Evolutionary conservation across 1,140 invertebrate genomes (phyloP).

Genomic region (Heliconius himera): DNA sequence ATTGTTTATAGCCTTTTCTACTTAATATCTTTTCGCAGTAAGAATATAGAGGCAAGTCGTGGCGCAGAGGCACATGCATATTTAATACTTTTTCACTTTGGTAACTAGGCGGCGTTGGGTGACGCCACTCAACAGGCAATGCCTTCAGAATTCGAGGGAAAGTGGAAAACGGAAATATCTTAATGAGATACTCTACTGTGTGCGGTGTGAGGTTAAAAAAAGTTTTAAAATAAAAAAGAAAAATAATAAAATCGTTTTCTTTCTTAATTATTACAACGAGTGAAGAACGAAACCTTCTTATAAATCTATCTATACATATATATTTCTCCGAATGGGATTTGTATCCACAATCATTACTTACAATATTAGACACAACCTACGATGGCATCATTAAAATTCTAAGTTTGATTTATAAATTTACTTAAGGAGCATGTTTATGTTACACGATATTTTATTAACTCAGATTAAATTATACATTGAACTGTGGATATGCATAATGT

Average conservation of each 20-base stretch:
- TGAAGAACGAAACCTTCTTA: too few relatives aligned
- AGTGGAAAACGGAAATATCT: neutral
- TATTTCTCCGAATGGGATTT: neutral
- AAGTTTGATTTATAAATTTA: neutral
- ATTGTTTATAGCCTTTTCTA: too few relatives aligned
- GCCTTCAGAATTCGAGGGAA: neutral
- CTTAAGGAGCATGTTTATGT: conserved; percentile 12
- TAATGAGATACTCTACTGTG: neutral
- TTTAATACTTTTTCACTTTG: too few relatives aligned
- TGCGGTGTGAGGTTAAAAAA: neutral
- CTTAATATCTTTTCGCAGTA: too few relatives aligned
- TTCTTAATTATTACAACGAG: too few relatives aligned
- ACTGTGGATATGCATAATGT: neutral
- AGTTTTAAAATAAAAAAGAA: too few relatives aligned
- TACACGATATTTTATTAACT: neutral
- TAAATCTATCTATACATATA: too few relatives aligned
- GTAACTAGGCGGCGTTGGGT: neutral
- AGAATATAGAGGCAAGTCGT: too few relatives aligned
- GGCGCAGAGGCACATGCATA: too few relatives aligned
- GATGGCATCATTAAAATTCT: neutral
- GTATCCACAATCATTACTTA: neutral
- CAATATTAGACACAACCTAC: neutral
- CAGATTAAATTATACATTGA: neutral
- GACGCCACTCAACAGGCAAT: neutral
- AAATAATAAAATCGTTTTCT: too few relatives aligned